These are phyloP conservation scores for Pongo pygmaeus DNA, from an alignment of 2,113 vertebrate genomes.

Conservation along the genomic window DNA sequence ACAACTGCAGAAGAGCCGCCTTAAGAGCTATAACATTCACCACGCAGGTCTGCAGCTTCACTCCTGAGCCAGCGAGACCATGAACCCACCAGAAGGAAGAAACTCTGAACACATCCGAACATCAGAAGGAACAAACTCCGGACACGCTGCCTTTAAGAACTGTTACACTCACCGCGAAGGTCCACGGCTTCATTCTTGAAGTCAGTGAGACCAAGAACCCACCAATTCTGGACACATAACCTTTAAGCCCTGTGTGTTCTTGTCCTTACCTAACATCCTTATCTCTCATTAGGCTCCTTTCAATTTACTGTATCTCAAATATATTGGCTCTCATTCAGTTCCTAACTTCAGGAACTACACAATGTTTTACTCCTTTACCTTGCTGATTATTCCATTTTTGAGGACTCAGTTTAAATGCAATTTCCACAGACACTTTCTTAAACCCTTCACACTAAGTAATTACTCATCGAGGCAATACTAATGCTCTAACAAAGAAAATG, in stretches of 20 bases:
- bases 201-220: no score
- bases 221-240: background rate
- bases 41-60: no score
- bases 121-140: no score
- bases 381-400: background rate
- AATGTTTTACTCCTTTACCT: background rate
- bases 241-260: background rate
- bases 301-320: background rate
- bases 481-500: slow-evolving; percentile 9
- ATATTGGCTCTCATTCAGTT: background rate
- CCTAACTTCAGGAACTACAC: background rate
- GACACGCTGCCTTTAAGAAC: no score
- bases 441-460: background rate
- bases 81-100: no score
- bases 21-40: no score
- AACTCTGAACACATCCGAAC: no score
- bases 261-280: background rate
- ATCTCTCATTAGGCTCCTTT: background rate
- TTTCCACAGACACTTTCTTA: background rate
- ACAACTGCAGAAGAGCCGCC: no score
- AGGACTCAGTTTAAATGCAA: background rate
- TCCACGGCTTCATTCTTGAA: no score
- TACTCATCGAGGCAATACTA: background rate
- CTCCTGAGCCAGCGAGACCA: no score
- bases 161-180: no score